Conservation (phyloP, 2,797 vertebrate genomes). For the Tragelaphus eurycerus region DNA sequence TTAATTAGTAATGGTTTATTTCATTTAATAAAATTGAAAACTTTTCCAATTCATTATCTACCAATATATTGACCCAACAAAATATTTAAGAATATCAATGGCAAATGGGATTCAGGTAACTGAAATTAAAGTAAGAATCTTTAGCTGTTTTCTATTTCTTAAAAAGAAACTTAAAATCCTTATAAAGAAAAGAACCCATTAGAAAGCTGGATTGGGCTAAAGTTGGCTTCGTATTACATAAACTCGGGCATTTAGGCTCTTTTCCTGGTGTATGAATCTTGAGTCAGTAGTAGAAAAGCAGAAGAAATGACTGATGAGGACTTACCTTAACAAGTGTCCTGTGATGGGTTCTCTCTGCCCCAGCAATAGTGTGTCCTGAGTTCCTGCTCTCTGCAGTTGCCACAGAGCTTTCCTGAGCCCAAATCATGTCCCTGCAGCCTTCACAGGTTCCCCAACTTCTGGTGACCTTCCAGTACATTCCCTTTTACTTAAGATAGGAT, state of each 20-base stretch:
- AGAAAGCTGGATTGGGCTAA: not conserved
- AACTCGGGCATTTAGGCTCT: not conserved
- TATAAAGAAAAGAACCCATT: not conserved
- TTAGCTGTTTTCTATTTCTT: not conserved
- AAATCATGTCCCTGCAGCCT: not conserved
- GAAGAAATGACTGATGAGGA: not conserved
- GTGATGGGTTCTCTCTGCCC: not conserved
- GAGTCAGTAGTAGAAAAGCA: not conserved
- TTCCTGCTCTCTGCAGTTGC: not conserved
- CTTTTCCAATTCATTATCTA: not conserved
- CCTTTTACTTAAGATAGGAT: not conserved
- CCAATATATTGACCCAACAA: not conserved
- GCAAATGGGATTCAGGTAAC: not conserved
- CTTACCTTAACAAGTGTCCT: not conserved
- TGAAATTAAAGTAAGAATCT: not conserved
- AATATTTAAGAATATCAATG: slow-evolving; percentile 29
- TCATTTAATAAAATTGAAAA: not conserved
- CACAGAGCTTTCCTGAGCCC: not conserved
- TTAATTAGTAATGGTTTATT: not conserved
- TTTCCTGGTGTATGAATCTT: not conserved
- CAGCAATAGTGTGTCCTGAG: not conserved
- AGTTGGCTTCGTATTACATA: not conserved
- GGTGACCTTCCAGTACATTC: not conserved
- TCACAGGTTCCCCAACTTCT: not conserved
- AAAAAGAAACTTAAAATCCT: not conserved